Base-by-base conservation (phyloP, 64 coral and sea anemone species). In the Orbicella faveolata region DNA sequence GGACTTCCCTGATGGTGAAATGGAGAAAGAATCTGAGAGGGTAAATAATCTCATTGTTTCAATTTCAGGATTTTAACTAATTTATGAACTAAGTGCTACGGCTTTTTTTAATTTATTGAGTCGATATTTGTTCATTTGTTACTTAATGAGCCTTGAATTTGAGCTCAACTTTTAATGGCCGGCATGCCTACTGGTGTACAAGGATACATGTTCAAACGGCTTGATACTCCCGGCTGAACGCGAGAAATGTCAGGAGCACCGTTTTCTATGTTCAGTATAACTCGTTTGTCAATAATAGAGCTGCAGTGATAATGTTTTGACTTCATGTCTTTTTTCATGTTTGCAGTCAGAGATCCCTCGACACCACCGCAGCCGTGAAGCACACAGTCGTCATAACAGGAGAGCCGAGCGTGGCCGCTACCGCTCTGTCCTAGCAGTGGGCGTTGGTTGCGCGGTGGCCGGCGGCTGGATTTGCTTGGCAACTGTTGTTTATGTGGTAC, bases 381-480 rank as follows among this genome's bases (percentile, higher is more conserved):
- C 76, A 23, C 73, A 87, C 69, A 87, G 52, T 33, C 48, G 67
- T 36, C 75, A 76, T 35, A 76, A 92, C 90, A 77, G 82, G 17
- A 84, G 90, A 52, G 90, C 83, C 10, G 76, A 87, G 81, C 83
- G 90, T 1, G 83, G 77, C 36, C 83, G 90, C 11, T 92, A 92
- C 67, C 84, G 86, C 1, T 92, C 90, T 4, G 90, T 87, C 2
- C 67, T 92, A 55, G 84, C 90, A 13, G 86, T 92, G 10, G 90
- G 83, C 61, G 90, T 92, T 59, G 90, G 90, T 12, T 86, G 84
- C 23, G 90, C 83, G 10, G 90, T 92, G 11, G 90, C 90, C 9
- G 90, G 90, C 0, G 90, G 90, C 10, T 92, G 90, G 90, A 92
- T 92, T 55, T 92, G 90, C 14, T 76, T 92, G 51, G 90, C 90